Evolutionary conservation across 2,888 invertebrate genomes (phyloP), one percentile per base, ranked within the genome.

Genomic region (Dryomyza anilis): DNA sequence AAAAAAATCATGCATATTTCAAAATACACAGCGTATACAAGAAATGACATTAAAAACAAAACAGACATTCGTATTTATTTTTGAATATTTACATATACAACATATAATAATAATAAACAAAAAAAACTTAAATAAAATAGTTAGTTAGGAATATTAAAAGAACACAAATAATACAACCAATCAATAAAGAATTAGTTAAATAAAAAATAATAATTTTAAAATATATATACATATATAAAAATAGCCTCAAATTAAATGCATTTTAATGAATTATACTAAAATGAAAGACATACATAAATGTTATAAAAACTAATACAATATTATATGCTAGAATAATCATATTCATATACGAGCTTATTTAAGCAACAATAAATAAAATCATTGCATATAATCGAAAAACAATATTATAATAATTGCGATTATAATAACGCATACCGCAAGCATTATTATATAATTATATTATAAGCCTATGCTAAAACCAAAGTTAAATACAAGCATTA

Each of bases 261-360:
- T 39, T 39, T 39, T 39, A 39, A 39, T 4, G 14, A 50, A n/a
- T n/a, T 50, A 23, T 50, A 50, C 23, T 50, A 50, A 23, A 50
- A 23, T 3, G 16, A 21, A 2, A 50, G 23, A 21, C 48, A 50
- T 6, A 50, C 33, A 27, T 25, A 52, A 30, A 43, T 52, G 53
- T 62, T 16, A 27, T 36, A 46, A 48, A 56, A 30, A 14, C 39
- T 14, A 39, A 39, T 4, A n/a, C 33, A 39, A 39, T n/a, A 39
- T 19, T 25, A 61, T 16, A 60, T 50, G 43, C 50, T 7, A 25
- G 25, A 16, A 50, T 39, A 62, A 45, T 66, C 65, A 61, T 70
- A 69, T 67, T 68, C 69, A 64, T 70, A 69, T 70, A 70, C 67
- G 71, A 71, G 72, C 71, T 71, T 71, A 68, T 59, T 65, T 57